Percentiles rank a stretch among this genome's conserved stretches.
Conservation (phyloP, 2,797 vertebrate genomes). For the Diceros bicornis region DNA sequence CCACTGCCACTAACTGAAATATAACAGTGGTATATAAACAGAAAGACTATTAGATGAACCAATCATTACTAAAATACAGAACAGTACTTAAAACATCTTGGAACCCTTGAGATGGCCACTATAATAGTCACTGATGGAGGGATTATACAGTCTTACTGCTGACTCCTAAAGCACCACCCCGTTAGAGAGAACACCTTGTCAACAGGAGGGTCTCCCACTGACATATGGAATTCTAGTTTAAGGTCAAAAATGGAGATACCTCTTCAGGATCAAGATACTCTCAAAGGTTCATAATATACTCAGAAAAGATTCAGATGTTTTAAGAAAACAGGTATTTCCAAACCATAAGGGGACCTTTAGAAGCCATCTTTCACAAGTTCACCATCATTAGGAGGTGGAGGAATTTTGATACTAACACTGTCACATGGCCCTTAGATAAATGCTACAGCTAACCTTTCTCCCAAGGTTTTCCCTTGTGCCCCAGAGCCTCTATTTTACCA, state of each 20-base stretch:
- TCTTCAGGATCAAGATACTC: constrained; percentile 9
- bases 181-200: background rate
- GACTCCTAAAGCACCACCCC: background rate
- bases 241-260: background rate
- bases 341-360: background rate
- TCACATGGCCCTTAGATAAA: background rate
- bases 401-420: background rate
- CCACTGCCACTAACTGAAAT: background rate
- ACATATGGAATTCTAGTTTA: constrained; percentile 46
- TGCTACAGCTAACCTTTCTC: background rate
- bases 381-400: background rate
- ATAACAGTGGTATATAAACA: background rate
- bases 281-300: constrained; percentile 28
- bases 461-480: background rate
- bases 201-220: background rate
- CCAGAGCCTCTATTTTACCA: background rate
- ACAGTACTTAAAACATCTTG: background rate
- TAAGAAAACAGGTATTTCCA: constrained; percentile 42
- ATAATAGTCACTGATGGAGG: background rate
- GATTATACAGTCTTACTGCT: background rate
- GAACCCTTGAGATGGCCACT: constrained; percentile 1
- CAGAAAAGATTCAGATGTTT: constrained; percentile 4
- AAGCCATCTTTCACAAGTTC: background rate
- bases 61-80: constrained; percentile 40
- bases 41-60: constrained; percentile 30